phyloP scores from a whole-genome alignment of 2,888 invertebrate genomes.

The Hydrotaea cyrtoneurina region DNA sequence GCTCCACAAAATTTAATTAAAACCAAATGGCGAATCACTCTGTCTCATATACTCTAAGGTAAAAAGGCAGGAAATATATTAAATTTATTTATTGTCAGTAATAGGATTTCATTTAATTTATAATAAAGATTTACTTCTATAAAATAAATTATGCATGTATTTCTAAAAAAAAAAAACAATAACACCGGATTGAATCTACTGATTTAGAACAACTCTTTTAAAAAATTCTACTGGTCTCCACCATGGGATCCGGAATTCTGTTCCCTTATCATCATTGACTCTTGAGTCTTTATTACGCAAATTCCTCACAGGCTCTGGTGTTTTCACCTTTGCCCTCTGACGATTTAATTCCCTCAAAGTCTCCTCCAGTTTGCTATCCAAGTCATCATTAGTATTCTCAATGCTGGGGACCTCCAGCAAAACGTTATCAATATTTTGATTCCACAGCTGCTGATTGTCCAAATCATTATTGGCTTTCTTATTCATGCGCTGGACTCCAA shows the following conservation, averaged over 20 bases:
- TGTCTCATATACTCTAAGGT: too few species aligned
- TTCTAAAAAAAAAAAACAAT: too few species aligned
- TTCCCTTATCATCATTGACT: neutral
- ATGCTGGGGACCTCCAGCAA: neutral
- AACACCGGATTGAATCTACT: neutral
- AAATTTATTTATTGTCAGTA: too few species aligned
- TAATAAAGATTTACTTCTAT: too few species aligned
- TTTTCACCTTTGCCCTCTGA: neutral
- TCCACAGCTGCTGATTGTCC: neutral
- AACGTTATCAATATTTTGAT: neutral
- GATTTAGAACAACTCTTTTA: conserved; percentile 57
- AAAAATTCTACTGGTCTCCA: conserved; percentile 67
- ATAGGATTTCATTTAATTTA: too few species aligned
- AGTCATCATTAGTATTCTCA: neutral
- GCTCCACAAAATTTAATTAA: too few species aligned
- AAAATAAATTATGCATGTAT: too few species aligned
- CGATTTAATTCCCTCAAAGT: neutral
- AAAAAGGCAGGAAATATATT: too few species aligned
- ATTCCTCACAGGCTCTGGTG: neutral
- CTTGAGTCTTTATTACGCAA: neutral
- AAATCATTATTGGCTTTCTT: neutral
- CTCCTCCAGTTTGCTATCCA: neutral
- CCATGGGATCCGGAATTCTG: conserved; percentile 61
- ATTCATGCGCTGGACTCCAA: neutral
- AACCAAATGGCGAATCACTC: too few species aligned